These are phyloP conservation scores for Maniola hyperantus DNA, from an alignment of 2,888 invertebrate genomes.

Conservation along the genomic window DNA sequence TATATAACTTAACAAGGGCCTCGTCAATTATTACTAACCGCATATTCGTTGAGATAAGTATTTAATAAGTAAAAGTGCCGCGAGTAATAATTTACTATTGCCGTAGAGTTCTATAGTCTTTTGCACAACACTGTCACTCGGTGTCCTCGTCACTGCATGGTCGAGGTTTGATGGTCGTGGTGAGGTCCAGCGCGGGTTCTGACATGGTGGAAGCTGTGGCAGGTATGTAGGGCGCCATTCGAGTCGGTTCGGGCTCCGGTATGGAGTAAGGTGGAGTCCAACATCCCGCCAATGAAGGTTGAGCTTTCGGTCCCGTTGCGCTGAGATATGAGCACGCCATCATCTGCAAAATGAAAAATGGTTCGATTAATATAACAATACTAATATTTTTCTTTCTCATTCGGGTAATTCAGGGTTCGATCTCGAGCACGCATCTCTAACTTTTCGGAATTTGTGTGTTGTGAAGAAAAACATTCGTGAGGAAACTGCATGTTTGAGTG, in stretches of 20 bases:
- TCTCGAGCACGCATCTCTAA: too few relatives aligned
- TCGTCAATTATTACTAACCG: constrained; percentile 59
- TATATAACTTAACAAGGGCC: constrained; percentile 68
- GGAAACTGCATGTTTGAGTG: too few relatives aligned
- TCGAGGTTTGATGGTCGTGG: constrained; percentile 55
- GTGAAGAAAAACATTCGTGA: too few relatives aligned
- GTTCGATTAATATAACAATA: neutral
- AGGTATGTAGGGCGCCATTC: constrained; percentile 45
- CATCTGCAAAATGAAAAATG: constrained; percentile 60
- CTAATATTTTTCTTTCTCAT: neutral
- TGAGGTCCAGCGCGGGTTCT: constrained; percentile 70
- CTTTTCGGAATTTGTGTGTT: too few relatives aligned
- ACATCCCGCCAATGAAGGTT: constrained; percentile 59
- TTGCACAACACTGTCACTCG: constrained; percentile 77
- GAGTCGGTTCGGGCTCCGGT: constrained; percentile 43
- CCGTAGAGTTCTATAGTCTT: constrained; percentile 58
- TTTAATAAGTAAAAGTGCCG: constrained; percentile 41
- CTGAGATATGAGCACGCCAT: constrained; percentile 80
- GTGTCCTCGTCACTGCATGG: constrained; percentile 53
- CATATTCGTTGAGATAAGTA: constrained; percentile 36
- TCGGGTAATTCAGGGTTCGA: too few relatives aligned
- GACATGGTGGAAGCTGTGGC: constrained; percentile 33
- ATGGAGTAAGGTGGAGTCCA: constrained; percentile 66
- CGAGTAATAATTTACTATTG: constrained; percentile 59
- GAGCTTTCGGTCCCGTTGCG: constrained; percentile 62